phyloP scores from a whole-genome alignment of 2,888 invertebrate species.

The Odiellus spinosus region DNA sequence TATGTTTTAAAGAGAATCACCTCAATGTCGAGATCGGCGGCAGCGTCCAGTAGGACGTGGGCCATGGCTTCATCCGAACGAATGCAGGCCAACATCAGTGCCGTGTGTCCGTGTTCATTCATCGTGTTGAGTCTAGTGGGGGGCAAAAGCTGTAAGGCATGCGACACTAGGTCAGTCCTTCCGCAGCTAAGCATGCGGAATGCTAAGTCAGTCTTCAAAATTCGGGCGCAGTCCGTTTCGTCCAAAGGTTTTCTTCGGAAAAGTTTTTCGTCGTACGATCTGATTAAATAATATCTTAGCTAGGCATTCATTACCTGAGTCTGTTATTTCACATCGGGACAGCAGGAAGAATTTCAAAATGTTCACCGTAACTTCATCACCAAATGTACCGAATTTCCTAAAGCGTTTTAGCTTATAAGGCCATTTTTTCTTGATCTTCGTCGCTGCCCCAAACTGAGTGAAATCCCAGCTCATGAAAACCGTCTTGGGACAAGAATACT shows the following conservation, averaged over 20 bases:
- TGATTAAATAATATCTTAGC: neutral
- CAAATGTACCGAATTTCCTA: no score
- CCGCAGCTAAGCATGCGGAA: constrained; percentile 68
- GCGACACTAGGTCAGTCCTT: constrained; percentile 55
- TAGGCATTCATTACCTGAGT: no score
- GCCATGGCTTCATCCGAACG: constrained; percentile 62
- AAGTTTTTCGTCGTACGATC: constrained; percentile 36
- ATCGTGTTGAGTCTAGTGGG: constrained; percentile 31
- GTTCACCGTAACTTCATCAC: no score
- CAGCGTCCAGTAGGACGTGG: constrained; percentile 52
- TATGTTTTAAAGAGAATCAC: constrained; percentile 2
- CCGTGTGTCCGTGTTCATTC: constrained; percentile 47
- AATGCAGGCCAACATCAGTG: constrained; percentile 65
- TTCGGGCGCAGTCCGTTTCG: constrained; percentile 41
- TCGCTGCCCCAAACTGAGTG: no score
- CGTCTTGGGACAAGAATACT: no score
- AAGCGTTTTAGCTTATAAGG: no score
- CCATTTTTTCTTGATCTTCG: no score
- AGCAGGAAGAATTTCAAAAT: no score
- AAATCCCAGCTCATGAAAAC: no score
- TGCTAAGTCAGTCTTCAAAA: constrained; percentile 52
- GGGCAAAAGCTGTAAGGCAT: constrained; percentile 57
- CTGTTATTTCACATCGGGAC: no score
- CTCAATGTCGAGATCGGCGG: constrained; percentile 65
- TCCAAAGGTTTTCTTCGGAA: constrained; percentile 33